Evolutionary conservation across 2,797 vertebrate species (phyloP).

Genomic region (Masticophis lateralis): DNA sequence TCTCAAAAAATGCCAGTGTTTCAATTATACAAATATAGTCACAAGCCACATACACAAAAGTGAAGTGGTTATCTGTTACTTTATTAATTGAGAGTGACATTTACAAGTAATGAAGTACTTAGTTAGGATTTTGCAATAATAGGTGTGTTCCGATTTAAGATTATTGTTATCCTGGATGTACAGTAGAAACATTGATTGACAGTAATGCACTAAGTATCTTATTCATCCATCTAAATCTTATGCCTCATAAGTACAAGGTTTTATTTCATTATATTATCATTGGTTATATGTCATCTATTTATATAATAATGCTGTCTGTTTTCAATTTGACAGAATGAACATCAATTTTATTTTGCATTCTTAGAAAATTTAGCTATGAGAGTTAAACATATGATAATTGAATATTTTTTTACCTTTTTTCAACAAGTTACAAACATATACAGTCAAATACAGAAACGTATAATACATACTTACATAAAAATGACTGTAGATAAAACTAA

Average conservation of each 20-base stretch:
- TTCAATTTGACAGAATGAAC: conserved; percentile 61
- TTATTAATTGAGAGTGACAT: conserved; percentile 71
- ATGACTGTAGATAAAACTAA: conserved; percentile 3
- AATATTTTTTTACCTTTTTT: conserved; percentile 66
- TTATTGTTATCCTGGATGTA: conserved; percentile 65
- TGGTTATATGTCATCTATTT: conserved; percentile 52
- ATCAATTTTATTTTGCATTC: conserved; percentile 64
- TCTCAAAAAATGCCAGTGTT: conserved; percentile 41
- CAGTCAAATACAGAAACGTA: background rate
- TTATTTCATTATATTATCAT: conserved; percentile 59
- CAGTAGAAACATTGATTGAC: conserved; percentile 65
- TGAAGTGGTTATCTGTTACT: conserved; percentile 72
- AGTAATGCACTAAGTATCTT: conserved; percentile 69
- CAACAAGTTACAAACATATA: conserved; percentile 18
- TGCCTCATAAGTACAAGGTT: conserved; percentile 71
- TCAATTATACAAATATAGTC: conserved; percentile 49
- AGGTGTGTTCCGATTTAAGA: conserved; percentile 69
- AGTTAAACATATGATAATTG: conserved; percentile 58
- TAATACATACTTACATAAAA: conserved; percentile 16
- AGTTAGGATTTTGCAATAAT: conserved; percentile 74
- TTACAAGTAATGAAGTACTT: conserved; percentile 71
- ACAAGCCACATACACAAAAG: conserved; percentile 36
- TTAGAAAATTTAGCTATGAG: conserved; percentile 62
- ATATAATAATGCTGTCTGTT: conserved; percentile 50
- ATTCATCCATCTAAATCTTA: conserved; percentile 67